These are phyloP conservation scores for Gymnocephalus cernua DNA, from an alignment of 2,113 vertebrate species.

Conservation along the genomic window DNA sequence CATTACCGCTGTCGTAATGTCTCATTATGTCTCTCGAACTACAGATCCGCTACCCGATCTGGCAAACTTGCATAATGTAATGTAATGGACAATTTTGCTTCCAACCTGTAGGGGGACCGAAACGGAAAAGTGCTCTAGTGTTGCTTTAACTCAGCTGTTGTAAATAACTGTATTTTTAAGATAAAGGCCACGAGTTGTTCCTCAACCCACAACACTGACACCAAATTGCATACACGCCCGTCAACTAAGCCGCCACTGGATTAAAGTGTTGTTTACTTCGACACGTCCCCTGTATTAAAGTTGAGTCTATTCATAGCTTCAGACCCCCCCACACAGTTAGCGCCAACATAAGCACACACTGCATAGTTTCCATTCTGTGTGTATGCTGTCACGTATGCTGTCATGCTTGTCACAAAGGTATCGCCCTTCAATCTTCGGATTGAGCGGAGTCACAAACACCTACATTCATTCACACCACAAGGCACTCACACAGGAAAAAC, in stretches of 20 bases:
- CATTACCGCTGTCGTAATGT: too few species aligned
- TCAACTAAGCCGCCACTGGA: neutral
- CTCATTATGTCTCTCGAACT: too few species aligned
- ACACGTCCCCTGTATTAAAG: slow-evolving; percentile 7
- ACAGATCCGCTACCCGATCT: too few species aligned
- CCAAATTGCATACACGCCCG: neutral
- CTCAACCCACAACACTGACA: slow-evolving; percentile 3
- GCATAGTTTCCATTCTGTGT: slow-evolving; percentile 47
- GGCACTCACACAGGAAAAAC: neutral
- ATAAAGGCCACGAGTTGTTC: neutral
- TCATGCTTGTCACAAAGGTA: neutral
- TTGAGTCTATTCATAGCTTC: slow-evolving; percentile 44
- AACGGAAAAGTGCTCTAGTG: too few species aligned
- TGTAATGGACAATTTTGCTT: too few species aligned
- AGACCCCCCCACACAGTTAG: neutral
- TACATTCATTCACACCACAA: neutral
- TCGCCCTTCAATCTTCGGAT: neutral
- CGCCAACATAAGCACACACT: neutral
- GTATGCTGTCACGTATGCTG: slow-evolving; percentile 21
- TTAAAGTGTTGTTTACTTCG: slow-evolving; percentile 27
- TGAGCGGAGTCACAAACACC: neutral
- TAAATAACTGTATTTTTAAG: neutral
- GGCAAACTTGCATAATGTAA: too few species aligned
- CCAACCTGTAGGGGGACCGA: too few species aligned
- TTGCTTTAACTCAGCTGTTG: neutral